Evolutionary conservation across 53 echinoderm and acorn worm genomes (phyloP).

Genomic region (Paracentrotus lividus): DNA sequence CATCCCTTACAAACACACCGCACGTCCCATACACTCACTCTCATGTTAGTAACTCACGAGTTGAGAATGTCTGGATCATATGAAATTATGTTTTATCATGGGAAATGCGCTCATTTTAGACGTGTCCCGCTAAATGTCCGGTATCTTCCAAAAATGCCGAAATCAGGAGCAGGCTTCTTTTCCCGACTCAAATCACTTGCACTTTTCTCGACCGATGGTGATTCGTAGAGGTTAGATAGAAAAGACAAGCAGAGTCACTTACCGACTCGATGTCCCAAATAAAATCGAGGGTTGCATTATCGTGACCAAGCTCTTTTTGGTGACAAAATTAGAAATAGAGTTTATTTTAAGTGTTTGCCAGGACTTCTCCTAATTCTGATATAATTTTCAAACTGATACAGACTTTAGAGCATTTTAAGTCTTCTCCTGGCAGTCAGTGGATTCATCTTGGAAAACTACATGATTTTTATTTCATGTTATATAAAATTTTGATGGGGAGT

Average conservation of each 20-base stretch:
- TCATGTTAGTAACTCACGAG: background rate
- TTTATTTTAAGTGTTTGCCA: background rate
- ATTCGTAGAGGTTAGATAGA: background rate
- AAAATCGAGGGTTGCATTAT: background rate
- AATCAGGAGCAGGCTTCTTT: constrained; percentile 20
- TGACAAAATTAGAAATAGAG: background rate
- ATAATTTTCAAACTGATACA: no score
- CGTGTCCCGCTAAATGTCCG: constrained; percentile 60
- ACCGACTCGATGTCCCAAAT: background rate
- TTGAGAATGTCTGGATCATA: background rate
- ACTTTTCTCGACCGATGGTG: constrained; percentile 20
- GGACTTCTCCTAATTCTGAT: background rate
- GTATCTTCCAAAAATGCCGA: constrained; percentile 22
- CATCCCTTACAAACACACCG: background rate
- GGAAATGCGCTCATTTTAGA: constrained; percentile 60
- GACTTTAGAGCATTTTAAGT: no score
- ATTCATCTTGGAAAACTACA: no score
- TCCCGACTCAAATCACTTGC: constrained; percentile 44
- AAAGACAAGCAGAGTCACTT: background rate
- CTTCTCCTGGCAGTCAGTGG: no score
- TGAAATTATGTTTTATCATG: constrained; percentile 39
- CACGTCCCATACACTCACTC: background rate
- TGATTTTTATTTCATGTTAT: no score
- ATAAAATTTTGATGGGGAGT: no score
- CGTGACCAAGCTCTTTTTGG: constrained; percentile 7